Evolutionary conservation across 2,888 invertebrate genomes (phyloP), one percentile per base, ranked within the genome.

Genomic region (Archaeoteleia sp.): DNA sequence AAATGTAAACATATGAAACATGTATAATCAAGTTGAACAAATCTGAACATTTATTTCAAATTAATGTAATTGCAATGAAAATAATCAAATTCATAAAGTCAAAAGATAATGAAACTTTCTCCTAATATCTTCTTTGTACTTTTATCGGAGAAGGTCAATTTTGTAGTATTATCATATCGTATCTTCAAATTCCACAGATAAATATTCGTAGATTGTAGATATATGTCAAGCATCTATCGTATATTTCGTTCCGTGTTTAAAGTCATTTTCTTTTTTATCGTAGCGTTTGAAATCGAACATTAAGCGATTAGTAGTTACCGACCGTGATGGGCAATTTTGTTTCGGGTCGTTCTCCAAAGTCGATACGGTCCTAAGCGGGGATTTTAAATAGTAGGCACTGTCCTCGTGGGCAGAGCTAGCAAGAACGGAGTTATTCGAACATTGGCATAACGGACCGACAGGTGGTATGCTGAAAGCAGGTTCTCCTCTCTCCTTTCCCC

Each of bases 391-490:
- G 53, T 54, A 48, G 42, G 45, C 32, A 27, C 37, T 54, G 66
- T 60, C 61, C 46, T 66, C 45, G 53, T 57, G 69, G 54, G 63
- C 51, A 57, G 46, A 69, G 46, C 35, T 35, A 51, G 40, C 35
- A 73, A 74, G 74, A 74, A 68, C 70, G 60, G 37, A 74, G 75
- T 73, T 72, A 75, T 78, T 74, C 69, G 71, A 73, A 70, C 57
- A 55, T 35, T 58, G 69, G 67, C 70, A 74, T 82, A 82, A 82
- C 82, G 82, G 79, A 73, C 67, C 81, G 81, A 81, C 82, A 82
- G 82, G 82, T 81, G 81, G 78, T 78, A 71, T 69, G 75, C 74
- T 70, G 74, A 70, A 72, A 80, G 79, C 82, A 80, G 79, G 80
- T 81, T 82, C 75, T 75, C 74, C 65, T 71, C 69, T 70, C 67